Percentiles rank a stretch among this genome's conserved stretches.
These are phyloP conservation scores for Diaphora mendica DNA, from an alignment of 2,888 invertebrate genomes.

Conservation along the genomic window DNA sequence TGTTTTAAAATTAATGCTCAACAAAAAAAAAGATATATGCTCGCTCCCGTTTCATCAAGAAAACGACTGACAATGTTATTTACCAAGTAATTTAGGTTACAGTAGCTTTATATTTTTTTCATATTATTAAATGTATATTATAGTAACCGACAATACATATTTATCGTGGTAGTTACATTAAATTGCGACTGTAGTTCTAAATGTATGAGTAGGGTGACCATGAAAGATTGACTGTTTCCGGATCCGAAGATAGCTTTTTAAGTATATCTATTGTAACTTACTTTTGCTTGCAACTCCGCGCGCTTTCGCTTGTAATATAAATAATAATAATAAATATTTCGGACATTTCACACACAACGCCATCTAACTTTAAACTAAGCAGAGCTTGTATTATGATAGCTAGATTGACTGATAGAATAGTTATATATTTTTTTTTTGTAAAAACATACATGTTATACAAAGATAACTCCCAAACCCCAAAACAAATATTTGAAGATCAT, in stretches of 20 bases:
- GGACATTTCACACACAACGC: no score
- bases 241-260: background rate
- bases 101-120: conserved; percentile 13
- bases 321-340: no score
- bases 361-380: no score
- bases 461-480: no score
- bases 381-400: no score
- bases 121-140: conserved; percentile 22
- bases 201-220: conserved; percentile 26
- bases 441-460: no score
- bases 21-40: conserved; percentile 2
- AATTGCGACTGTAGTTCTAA: conserved; percentile 29
- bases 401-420: no score
- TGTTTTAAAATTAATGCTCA: background rate
- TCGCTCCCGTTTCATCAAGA: conserved; percentile 3
- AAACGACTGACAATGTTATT: conserved; percentile 8
- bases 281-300: no score
- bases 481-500: no score
- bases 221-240: background rate
- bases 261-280: no score
- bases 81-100: conserved; percentile 35
- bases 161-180: conserved; percentile 46
- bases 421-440: no score
- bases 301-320: no score
- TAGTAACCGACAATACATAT: conserved; percentile 44